Percentiles rank a stretch among this genome's conserved stretches.
Conservation (phyloP, 2,113 vertebrate genomes). For the Pomatostomus ruficeps region DNA sequence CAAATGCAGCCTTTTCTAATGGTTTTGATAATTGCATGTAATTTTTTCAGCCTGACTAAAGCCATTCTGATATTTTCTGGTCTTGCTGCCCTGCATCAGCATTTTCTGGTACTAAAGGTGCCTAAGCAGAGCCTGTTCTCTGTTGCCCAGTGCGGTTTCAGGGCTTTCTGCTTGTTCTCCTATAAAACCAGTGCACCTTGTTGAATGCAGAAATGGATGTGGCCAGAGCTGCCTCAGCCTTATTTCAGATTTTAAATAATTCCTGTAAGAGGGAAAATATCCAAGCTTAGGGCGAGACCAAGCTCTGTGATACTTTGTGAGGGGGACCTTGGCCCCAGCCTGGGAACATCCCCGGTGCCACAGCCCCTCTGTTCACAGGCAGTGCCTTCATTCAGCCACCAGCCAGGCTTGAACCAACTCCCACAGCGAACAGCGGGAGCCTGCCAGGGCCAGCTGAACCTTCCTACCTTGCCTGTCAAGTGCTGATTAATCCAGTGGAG, state of each 20-base stretch:
- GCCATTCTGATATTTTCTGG: background rate
- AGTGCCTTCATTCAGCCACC: background rate
- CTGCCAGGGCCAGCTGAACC: background rate
- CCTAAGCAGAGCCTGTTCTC: background rate
- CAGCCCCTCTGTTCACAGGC: background rate
- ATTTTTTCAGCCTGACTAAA: slow-evolving; percentile 11
- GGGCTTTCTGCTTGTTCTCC: background rate
- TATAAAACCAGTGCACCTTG: background rate
- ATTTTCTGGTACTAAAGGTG: background rate
- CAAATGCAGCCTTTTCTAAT: background rate
- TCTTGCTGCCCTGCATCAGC: background rate
- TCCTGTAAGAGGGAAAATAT: background rate
- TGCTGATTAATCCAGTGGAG: background rate
- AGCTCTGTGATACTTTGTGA: background rate
- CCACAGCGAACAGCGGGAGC: background rate
- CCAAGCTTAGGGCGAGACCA: background rate
- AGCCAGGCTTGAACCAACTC: background rate
- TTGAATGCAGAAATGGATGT: background rate
- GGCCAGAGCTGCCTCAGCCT: background rate
- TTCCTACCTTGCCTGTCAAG: background rate
- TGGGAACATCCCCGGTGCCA: background rate
- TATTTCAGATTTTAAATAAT: background rate
- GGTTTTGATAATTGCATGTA: slow-evolving; percentile 13
- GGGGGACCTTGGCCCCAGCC: background rate
- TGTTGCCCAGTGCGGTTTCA: background rate